Base-by-base conservation (phyloP, 2,113 vertebrate species). In the Barbus barbus region DNA sequence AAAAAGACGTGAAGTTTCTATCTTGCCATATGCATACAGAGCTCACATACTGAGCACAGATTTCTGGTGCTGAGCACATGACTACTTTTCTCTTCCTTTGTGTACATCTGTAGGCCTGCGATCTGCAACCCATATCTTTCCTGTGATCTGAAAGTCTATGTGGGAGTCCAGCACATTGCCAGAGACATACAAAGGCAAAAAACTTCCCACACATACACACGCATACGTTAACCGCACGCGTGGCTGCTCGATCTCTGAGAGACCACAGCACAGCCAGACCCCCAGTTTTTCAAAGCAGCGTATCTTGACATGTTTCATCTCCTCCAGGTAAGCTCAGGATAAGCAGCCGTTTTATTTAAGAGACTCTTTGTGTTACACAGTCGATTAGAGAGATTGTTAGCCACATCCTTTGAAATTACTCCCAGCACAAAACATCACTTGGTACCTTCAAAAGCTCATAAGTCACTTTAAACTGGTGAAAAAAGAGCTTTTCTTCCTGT, bases 321-420 rank as follows among this genome's bases (percentile, higher is more conserved):
- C 78, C 86, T 84, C 56, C 88, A 89, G 88, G 88, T 89, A 89
- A 89, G 74, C 83, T 81, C 24, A 4, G 81, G 88, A 89, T 89
- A 87, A 89, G 86, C 71, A 81, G 67, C 78, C 56, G 65, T 78
- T 86, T 86, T 80, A 87, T 85, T 81, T 73, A 82, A 77, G 76
- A 78, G 81, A 78, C 74, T 78, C 65, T 83, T 69, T 72, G 75
- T 81, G 51, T 60, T 83, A 73, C 84, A 44, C 71, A 77, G 76
- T 71, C 87, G 72, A 88, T 83, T 85, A 88, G 80, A 86, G 71
- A 74, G 77, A 51, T 86, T 83, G 75, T 81, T 61, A 41, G 79
- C 56, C 81, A 88, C 87, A 88, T 88, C 87, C 87, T 88, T 84
- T 74, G 20, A 65, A 83, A 85, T 83, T 79, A 83, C 58, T 73